Conservation (phyloP, 2,113 vertebrate species). For the Chunga burmeisteri region DNA sequence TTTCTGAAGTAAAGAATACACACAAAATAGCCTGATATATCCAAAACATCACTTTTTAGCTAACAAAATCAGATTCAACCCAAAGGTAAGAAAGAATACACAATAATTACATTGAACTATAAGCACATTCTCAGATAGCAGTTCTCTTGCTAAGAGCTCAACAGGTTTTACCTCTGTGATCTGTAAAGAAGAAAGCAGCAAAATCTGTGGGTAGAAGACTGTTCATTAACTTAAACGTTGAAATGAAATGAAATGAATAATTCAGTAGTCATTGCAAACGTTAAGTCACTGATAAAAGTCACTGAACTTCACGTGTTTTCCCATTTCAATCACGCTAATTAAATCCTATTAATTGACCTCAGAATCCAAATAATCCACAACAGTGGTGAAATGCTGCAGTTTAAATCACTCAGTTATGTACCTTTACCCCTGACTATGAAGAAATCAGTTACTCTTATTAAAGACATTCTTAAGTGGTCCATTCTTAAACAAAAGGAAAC, state of each 20-base stretch:
- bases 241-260: background rate
- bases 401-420: background rate
- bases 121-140: background rate
- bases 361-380: background rate
- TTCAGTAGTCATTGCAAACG: background rate
- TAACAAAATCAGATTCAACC: background rate
- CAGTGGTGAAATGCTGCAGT: background rate
- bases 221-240: background rate
- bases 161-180: background rate
- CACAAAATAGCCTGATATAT: background rate
- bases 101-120: background rate
- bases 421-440: background rate
- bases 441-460: background rate
- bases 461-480: background rate
- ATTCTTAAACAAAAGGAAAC: background rate
- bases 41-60: background rate
- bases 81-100: background rate
- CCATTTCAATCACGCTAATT: background rate
- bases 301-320: background rate
- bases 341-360: background rate
- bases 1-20: background rate
- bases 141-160: background rate
- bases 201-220: background rate
- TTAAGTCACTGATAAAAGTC: background rate
- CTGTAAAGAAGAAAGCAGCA: background rate